Conservation (phyloP, 2,888 invertebrate genomes). For the Pegoplata infirma region DNA sequence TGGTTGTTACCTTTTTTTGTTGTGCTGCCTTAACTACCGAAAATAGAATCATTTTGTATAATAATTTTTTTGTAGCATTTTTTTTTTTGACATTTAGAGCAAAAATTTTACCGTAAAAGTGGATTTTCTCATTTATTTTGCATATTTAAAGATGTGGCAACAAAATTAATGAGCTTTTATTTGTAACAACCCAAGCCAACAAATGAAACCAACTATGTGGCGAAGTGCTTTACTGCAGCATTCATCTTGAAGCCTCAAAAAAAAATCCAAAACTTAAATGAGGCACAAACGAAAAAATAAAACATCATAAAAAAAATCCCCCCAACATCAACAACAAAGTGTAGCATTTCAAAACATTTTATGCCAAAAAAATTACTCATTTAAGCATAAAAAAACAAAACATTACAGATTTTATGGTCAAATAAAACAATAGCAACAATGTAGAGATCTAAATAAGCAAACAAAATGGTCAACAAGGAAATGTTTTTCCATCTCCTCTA, state of each 20-base stretch:
- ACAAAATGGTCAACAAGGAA: background rate
- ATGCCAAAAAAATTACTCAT: conserved; percentile 28
- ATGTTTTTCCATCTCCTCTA: conserved; percentile 35
- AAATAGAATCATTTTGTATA: conserved; percentile 3
- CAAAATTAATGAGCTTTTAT: conserved; percentile 68
- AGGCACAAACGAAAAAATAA: background rate
- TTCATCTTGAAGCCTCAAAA: conserved; percentile 2
- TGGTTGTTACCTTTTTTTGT: conserved; percentile 51
- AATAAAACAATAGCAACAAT: conserved; percentile 41
- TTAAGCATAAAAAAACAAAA: conserved; percentile 29
- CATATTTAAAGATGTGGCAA: conserved; percentile 66
- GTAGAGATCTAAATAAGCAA: background rate
- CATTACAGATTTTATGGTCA: conserved; percentile 45
- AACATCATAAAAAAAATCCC: conserved; percentile 40
- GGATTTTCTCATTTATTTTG: conserved; percentile 67
- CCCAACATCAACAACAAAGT: conserved; percentile 41
- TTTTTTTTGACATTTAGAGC: conserved; percentile 42
- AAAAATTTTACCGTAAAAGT: conserved; percentile 62
- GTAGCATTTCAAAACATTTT: conserved; percentile 50
- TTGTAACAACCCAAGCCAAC: conserved; percentile 50
- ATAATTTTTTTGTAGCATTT: conserved; percentile 15
- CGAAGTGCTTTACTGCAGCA: conserved; percentile 3
- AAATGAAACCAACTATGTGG: conserved; percentile 19
- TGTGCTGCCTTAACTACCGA: conserved; percentile 15
- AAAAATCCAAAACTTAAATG: background rate